phyloP scores from a whole-genome alignment of 2,797 vertebrate species.

The Zalophus californianus region DNA sequence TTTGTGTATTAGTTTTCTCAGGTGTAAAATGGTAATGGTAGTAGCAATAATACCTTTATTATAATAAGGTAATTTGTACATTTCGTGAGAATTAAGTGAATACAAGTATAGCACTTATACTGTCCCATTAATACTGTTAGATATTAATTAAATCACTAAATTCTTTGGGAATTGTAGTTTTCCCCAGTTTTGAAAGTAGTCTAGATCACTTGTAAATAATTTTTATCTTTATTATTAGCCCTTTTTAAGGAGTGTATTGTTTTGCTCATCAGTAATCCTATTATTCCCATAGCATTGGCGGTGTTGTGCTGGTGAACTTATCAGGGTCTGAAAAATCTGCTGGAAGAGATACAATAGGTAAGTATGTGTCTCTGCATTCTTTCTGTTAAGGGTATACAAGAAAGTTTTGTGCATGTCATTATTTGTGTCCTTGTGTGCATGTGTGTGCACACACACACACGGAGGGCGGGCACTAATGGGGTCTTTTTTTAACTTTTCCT shows the following conservation, averaged over 20 bases:
- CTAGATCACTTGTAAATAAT: slow-evolving; percentile 29
- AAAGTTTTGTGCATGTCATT: neutral
- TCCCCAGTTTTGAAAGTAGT: slow-evolving; percentile 35
- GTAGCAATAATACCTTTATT: neutral
- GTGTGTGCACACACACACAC: neutral
- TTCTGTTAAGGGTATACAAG: neutral
- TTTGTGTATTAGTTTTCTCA: slow-evolving; percentile 43
- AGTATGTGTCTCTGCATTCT: slow-evolving; percentile 46
- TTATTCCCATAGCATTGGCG: slow-evolving; percentile 92
- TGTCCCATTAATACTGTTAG: neutral
- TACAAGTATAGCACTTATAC: neutral
- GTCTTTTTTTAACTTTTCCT: neutral
- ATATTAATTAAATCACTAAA: neutral
- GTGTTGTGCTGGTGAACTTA: slow-evolving; percentile 95
- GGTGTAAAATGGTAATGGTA: slow-evolving; percentile 13
- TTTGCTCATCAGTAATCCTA: slow-evolving; percentile 53
- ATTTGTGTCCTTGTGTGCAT: neutral
- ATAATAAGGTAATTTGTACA: neutral
- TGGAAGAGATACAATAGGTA: slow-evolving; percentile 94
- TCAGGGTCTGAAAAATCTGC: slow-evolving; percentile 93
- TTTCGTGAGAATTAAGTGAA: slow-evolving; percentile 5
- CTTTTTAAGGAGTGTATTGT: slow-evolving; percentile 51
- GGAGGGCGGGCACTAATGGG: neutral
- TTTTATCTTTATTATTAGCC: slow-evolving; percentile 49
- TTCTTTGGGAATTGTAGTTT: slow-evolving; percentile 49